Base-by-base conservation (phyloP, 2,888 invertebrate genomes). In the Acanthosoma haemorrhoidale region DNA sequence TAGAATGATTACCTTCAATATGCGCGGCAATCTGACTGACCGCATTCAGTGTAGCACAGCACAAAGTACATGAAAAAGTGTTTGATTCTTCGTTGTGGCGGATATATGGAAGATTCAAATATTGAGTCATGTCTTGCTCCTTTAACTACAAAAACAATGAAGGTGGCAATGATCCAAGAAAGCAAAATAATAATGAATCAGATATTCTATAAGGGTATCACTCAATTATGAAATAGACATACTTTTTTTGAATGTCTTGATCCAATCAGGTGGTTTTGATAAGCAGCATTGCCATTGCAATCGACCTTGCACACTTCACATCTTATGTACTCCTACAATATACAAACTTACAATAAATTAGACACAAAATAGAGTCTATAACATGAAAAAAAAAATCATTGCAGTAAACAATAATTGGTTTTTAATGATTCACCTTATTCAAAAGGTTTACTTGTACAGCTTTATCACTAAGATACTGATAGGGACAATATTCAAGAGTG, bases 291-390 rank as follows among this genome's bases (percentile, higher is more conserved):
- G 39, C 82, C 81, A 18, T 81, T 82, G 73, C 82, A 82, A 31
- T 80, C 79, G 39, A 83, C 76, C 69, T 80, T 79, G 75, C 83
- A 83, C 67, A 82, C 79, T 31, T 80, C 78, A 75, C 83, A 83
- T 13, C 78, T 77, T 59, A 76, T 75, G 8, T 72, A 73, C 15
- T 75, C 75, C 78, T 77, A 71, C n/a, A 73, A 73, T 29, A 51
- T n/a, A 25, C 2, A 25, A 25, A 11, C 13, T 25, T 16, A 51
- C 25, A 3, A 29, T 25, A 3, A 0, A 25, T 13, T 3, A 51
- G 13, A 6, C 4, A 18, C n/a, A 57, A 70, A 32, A 9, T 16
- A 59, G 36, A 58, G 58, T 11, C 2, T 68, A 1, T 2, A 18
- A 58, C 31, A 57, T 36, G 1, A 15, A 63, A 9, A 21, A 61